These are phyloP conservation scores for Vicugna pacos DNA, from an alignment of 2,113 vertebrate genomes.

Conservation along the genomic window DNA sequence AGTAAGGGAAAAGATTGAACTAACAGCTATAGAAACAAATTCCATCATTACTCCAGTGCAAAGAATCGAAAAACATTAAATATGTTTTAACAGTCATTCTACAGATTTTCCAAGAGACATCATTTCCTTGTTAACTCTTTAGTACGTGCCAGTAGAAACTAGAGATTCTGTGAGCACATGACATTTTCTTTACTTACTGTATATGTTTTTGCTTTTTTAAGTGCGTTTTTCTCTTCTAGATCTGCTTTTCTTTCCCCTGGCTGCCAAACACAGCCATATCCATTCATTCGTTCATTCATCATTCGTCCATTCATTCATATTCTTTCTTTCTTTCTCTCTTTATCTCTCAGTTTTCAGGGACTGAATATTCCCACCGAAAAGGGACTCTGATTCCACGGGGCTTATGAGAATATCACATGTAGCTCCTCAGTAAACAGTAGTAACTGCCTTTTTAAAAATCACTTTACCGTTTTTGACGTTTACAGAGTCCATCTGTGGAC, in stretches of 20 bases:
- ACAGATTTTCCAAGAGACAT: neutral
- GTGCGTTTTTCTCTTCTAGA: neutral
- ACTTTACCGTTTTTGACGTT: rapidly evolving
- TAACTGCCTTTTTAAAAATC: neutral
- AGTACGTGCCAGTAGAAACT: neutral
- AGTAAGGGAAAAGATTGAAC: neutral
- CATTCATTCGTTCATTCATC: neutral
- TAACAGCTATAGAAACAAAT: neutral
- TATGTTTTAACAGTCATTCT: neutral
- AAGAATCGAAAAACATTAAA: neutral
- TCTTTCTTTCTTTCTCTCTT: neutral
- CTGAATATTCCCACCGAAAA: neutral
- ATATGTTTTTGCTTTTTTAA: neutral
- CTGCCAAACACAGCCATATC: neutral
- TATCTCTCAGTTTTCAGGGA: neutral
- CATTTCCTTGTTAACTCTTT: neutral
- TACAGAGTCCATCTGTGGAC: neutral
- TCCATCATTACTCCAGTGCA: neutral
- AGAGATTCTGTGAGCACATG: no score
- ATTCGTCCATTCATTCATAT: neutral
- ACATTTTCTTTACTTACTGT: neutral
- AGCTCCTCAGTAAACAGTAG: neutral
- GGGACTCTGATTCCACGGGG: neutral
- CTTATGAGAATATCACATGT: neutral
- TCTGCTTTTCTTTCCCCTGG: neutral